phyloP scores from a whole-genome alignment of 2,797 vertebrate genomes.

The Mormyrus hasselquistii region DNA sequence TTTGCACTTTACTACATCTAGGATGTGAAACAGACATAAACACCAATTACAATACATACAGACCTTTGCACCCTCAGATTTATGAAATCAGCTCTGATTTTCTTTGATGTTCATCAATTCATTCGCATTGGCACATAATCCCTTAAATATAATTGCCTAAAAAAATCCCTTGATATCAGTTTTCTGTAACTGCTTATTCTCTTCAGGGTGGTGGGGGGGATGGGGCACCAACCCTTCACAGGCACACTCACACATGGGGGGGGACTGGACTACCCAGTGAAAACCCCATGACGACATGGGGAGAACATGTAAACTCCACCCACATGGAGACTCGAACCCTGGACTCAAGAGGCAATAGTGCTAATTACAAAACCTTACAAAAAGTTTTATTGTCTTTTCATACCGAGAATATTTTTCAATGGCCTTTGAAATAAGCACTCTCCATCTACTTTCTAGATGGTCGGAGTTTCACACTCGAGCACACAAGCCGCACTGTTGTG shows the following conservation, averaged over 20 bases:
- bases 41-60: not conserved
- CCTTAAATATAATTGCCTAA: not conserved
- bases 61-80: not conserved
- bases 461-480: not conserved
- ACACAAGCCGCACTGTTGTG: not conserved
- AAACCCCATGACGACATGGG: not conserved
- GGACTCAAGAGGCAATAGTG: not conserved
- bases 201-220: not conserved
- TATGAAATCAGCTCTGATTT: not conserved
- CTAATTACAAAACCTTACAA: not conserved
- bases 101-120: not conserved
- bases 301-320: not conserved
- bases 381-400: not conserved
- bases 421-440: not conserved
- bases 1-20: not conserved
- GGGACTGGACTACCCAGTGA: not conserved
- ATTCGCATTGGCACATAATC: not conserved
- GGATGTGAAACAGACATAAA: not conserved
- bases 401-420: not conserved
- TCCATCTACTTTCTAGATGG: not conserved
- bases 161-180: not conserved
- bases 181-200: not conserved
- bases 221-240: not conserved
- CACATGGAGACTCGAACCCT: not conserved
- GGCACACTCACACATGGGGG: not conserved